These are phyloP conservation scores for Anser cygnoides DNA, from an alignment of 2,113 vertebrate genomes.

Conservation along the genomic window DNA sequence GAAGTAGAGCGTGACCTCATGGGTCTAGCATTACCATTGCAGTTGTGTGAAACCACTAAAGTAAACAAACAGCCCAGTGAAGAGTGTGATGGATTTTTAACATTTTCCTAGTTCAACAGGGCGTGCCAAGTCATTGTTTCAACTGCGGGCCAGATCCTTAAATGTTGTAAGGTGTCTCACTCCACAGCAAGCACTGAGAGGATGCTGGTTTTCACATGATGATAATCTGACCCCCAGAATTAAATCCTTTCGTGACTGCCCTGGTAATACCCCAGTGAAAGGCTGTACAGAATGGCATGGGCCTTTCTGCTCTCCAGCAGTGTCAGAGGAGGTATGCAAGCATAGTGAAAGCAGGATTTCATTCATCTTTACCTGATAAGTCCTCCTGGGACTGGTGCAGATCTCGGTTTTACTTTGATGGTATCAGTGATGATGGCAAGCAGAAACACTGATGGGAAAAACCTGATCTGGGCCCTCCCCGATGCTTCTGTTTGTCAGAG, in stretches of 20 bases:
- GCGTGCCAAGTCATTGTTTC: slow-evolving; percentile 24
- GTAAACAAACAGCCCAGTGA: slow-evolving; percentile 20
- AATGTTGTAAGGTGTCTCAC: not conserved
- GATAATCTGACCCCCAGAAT: not conserved
- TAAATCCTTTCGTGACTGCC: not conserved
- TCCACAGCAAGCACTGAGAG: not conserved
- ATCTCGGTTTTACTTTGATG: not conserved
- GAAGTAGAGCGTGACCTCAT: slow-evolving; percentile 40
- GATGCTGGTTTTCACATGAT: not conserved
- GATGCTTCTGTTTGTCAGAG: not conserved
- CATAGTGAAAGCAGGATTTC: not conserved
- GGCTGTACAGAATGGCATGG: not conserved
- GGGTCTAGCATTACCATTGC: slow-evolving; percentile 12
- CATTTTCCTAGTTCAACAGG: not conserved
- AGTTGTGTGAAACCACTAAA: slow-evolving; percentile 39
- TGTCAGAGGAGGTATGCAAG: not conserved
- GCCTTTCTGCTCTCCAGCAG: not conserved
- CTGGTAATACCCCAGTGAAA: not conserved
- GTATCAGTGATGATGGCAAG: not conserved
- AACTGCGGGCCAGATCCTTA: not conserved
- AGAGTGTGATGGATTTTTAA: slow-evolving; percentile 25
- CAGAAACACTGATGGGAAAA: not conserved
- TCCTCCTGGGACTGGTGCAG: not conserved
- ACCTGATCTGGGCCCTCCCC: not conserved
- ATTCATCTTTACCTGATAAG: not conserved